A percentile compares a stretch with the other conserved stretches of the same genome.
Evolutionary conservation across 2,113 vertebrate species (phyloP).

Genomic region (Microcebus jonahi): DNA sequence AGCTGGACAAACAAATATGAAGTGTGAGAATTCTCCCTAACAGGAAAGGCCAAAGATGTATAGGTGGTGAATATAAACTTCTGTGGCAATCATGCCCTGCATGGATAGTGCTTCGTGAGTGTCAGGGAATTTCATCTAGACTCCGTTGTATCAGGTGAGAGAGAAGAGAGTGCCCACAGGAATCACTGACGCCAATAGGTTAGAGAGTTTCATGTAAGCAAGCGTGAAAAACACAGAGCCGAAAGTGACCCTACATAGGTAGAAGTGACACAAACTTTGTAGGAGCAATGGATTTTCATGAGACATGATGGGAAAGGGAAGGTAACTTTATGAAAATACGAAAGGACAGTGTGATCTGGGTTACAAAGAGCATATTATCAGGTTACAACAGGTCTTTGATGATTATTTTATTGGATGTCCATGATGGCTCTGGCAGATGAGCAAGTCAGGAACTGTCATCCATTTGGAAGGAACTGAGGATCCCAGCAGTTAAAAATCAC

Average conservation of each 20-base stretch:
- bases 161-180: neutral
- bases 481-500: neutral
- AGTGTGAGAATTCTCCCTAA: neutral
- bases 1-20: neutral
- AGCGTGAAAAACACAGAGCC: neutral
- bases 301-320: neutral
- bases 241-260: neutral
- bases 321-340: neutral
- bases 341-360: neutral
- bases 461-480: neutral
- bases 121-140: neutral
- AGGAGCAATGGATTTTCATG: neutral
- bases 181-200: fast-evolving
- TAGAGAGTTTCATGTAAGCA: neutral
- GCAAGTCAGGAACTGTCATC: neutral
- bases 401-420: neutral
- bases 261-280: neutral
- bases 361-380: neutral
- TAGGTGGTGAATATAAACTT: fast-evolving
- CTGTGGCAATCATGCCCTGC: neutral
- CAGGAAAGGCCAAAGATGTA: neutral
- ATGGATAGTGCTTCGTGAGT: neutral
- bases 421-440: neutral
- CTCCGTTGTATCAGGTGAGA: neutral
- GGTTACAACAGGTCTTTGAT: neutral